These are phyloP conservation scores for Aviceda leuphotes DNA, from an alignment of 2,797 vertebrate species.

Conservation along the genomic window DNA sequence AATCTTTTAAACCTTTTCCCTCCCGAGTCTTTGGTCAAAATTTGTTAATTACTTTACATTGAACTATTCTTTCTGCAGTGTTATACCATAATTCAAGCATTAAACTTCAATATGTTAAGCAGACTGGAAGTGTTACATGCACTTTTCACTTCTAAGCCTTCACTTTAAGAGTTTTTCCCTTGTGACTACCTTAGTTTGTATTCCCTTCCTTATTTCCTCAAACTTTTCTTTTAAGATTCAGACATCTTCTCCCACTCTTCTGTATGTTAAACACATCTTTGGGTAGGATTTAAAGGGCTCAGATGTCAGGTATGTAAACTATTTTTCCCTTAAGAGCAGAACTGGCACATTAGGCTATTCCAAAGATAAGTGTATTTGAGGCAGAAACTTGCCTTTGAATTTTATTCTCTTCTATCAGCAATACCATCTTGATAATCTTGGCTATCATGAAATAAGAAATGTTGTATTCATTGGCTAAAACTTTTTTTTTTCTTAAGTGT, in stretches of 20 bases:
- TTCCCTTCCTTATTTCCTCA: background rate
- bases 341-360: background rate
- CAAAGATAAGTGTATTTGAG: background rate
- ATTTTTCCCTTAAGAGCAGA: background rate
- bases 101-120: background rate
- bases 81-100: background rate
- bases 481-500: background rate
- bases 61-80: background rate
- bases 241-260: background rate
- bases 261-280: background rate
- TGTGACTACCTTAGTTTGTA: conserved; percentile 1
- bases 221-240: conserved; percentile 9
- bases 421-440: background rate
- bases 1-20: background rate
- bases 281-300: background rate
- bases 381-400: background rate
- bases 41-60: background rate
- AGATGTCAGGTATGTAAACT: conserved; percentile 11
- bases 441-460: background rate
- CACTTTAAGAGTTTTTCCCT: background rate
- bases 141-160: conserved; percentile 4
- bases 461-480: background rate
- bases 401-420: background rate
- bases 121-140: background rate
- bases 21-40: background rate